Base-by-base conservation (phyloP, 2,888 invertebrate genomes). In the Troilus luridus region DNA sequence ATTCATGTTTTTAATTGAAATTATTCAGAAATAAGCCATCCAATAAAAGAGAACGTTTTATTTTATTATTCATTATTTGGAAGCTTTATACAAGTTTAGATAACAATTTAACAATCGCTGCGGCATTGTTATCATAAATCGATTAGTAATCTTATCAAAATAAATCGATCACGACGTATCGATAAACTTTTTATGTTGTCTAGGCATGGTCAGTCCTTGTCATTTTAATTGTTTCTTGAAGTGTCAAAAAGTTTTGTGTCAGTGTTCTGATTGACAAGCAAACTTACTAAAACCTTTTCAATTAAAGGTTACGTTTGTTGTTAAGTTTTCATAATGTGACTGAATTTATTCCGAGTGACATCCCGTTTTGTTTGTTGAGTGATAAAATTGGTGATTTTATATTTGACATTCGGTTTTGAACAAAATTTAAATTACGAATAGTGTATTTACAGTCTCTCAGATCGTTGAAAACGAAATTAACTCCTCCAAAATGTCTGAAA, bases 401-500 rank as follows among this genome's bases (percentile, higher is more conserved):
- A 8, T 77, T 77, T 77, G 72, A 77, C 72, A 77, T 77, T 77
- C 41, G 12, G 41, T 77, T 77, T 6, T 77, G 7, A 41, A 41
- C 8, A 72, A 21, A 7, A 5, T 72, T 27, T 27, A 5, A 72
- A 77, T 77, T 77, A 41, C 17, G 7, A 17, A 27, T 77, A 19
- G 41, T 77, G 17, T 41, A 17, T 27, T 27, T 77, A 14, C 14
- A 14, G 27, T 14, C 9, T 77, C 41, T 0, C 6, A 41, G 56
- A 56, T n/a, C 56, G 56, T n/a, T n/a, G 56, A 56, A 58, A n/a
- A 1, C 0, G 14, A 85, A 56, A n/a, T 5, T 11, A 56, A n/a
- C n/a, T 12, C 12, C 6, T 1, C 85, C 11, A 58, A 67, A 88
- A 92, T 92, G 92, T 58, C 91, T 64, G 92, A 91, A n/a, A 92